Evolutionary conservation across 2,797 vertebrate genomes (phyloP).

Genomic region (Passerculus sandwichensis): DNA sequence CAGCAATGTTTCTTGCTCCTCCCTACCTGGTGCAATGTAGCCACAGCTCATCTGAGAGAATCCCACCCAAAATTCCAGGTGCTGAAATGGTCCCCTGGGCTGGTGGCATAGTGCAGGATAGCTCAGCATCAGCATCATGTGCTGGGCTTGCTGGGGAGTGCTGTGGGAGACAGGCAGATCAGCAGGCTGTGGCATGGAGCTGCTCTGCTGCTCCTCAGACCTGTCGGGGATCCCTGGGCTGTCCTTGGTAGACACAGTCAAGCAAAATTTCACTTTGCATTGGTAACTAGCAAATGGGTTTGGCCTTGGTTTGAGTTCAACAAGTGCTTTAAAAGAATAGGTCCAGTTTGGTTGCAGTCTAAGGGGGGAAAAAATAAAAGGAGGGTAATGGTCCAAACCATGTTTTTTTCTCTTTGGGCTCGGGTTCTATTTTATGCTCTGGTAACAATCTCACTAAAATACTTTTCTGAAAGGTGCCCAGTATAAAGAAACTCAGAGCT

Average conservation of each 20-base stretch:
- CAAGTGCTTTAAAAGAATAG: background rate
- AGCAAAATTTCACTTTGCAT: background rate
- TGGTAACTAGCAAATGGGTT: background rate
- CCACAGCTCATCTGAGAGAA: background rate
- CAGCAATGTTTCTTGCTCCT: background rate
- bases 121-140: background rate
- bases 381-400: background rate
- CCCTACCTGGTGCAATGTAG: background rate
- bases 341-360: background rate
- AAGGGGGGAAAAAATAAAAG: accelerated
- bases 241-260: background rate
- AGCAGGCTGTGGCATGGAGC: background rate
- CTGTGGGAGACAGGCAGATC: background rate
- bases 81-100: background rate
- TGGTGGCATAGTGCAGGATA: background rate
- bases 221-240: background rate
- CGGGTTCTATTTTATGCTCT: background rate
- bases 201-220: background rate
- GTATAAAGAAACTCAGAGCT: background rate
- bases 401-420: background rate
- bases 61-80: background rate
- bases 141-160: background rate
- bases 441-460: background rate
- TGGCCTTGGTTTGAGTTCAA: background rate
- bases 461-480: background rate